phyloP scores from a whole-genome alignment of 2,797 vertebrate species.

The Leptoclinus maculatus region DNA sequence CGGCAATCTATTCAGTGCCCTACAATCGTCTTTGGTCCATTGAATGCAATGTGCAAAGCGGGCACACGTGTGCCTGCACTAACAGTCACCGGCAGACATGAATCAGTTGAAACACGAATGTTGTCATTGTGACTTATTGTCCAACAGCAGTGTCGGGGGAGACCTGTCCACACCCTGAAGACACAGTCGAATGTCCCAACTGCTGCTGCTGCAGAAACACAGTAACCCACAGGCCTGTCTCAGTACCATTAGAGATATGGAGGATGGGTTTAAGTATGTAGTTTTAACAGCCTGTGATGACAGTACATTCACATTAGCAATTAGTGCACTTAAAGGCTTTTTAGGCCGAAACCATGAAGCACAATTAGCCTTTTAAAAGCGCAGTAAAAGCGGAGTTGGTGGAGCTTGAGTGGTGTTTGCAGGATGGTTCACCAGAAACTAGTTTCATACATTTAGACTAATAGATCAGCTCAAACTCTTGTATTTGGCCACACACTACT shows the following conservation, averaged over 20 bases:
- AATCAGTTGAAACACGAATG: constrained; percentile 48
- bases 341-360: constrained; percentile 62
- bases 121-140: constrained; percentile 30
- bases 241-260: constrained; percentile 46
- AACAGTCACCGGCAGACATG: constrained; percentile 5
- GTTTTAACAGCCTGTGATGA: constrained; percentile 61
- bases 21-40: constrained; percentile 12
- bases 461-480: constrained; percentile 27
- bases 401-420: constrained; percentile 39
- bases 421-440: constrained; percentile 38
- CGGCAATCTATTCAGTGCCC: constrained; percentile 2
- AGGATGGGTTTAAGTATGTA: constrained; percentile 58
- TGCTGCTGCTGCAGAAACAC: constrained; percentile 21
- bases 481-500: background rate
- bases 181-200: constrained; percentile 18
- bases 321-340: constrained; percentile 72
- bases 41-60: constrained; percentile 31
- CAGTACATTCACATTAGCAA: constrained; percentile 62
- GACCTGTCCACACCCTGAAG: constrained; percentile 37
- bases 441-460: constrained; percentile 36
- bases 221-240: constrained; percentile 23
- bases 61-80: constrained; percentile 22
- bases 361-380: constrained; percentile 60
- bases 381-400: constrained; percentile 45
- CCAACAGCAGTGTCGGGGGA: constrained; percentile 42